Evolutionary conservation across 2,888 invertebrate genomes (phyloP).

Genomic region (Girardia tigrina): DNA sequence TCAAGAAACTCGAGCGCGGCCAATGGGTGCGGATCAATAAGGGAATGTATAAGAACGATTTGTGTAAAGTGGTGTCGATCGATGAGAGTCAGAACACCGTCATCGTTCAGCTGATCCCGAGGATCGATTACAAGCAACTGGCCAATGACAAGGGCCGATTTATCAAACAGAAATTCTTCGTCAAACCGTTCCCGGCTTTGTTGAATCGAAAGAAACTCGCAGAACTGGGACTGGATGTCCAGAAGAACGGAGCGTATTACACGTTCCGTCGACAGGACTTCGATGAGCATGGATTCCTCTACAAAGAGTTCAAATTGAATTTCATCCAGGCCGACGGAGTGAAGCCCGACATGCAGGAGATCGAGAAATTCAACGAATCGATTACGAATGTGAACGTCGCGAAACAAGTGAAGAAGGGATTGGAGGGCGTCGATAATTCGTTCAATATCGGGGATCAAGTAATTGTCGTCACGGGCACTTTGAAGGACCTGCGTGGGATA

Average conservation of each 20-base stretch:
- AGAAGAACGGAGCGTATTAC: conserved; percentile 75
- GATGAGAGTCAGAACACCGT: conserved; percentile 92
- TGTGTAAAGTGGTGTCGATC: conserved; percentile 84
- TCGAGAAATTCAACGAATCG: conserved; percentile 65
- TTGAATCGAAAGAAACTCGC: conserved; percentile 33
- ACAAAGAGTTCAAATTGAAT: conserved; percentile 85
- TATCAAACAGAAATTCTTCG: conserved; percentile 1
- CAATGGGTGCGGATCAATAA: conserved; percentile 94
- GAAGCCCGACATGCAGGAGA: conserved; percentile 80
- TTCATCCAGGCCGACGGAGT: conserved; percentile 67
- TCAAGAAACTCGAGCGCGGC: conserved; percentile 76
- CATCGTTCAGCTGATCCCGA: conserved; percentile 79
- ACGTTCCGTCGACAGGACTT: conserved; percentile 91
- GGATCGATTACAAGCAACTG: conserved; percentile 67
- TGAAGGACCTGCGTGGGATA: conserved; percentile 86
- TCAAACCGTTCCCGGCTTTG: conserved; percentile 30
- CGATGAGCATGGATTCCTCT: conserved; percentile 77
- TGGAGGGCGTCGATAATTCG: conserved; percentile 56
- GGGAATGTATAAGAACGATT: conserved; percentile 68
- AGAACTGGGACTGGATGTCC: conserved; percentile 73
- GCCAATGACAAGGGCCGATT: conserved; percentile 53
- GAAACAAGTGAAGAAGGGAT: conserved; percentile 29
- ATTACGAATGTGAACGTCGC: conserved; percentile 47
- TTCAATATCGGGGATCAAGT: conserved; percentile 94
- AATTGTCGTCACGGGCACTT: conserved; percentile 86